Conservation (phyloP, 2,888 invertebrate species). For the Nemurella pictetii region DNA sequence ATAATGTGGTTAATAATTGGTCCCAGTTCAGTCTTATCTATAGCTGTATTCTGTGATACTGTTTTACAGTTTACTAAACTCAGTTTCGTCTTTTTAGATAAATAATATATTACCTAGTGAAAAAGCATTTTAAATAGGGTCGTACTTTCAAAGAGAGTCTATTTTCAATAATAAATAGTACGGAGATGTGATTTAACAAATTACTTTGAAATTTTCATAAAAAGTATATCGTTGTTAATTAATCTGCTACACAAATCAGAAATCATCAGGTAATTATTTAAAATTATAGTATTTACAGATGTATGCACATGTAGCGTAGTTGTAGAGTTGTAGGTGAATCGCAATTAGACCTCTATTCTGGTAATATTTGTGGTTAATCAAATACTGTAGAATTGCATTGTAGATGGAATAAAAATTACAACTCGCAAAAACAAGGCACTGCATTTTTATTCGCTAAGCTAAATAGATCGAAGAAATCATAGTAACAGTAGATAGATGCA, state of each 20-base stretch:
- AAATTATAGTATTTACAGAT: neutral
- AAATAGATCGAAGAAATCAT: no score
- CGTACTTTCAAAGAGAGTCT: neutral
- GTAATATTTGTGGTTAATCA: neutral
- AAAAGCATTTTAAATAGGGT: no score
- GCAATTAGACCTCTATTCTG: neutral
- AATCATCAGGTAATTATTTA: neutral
- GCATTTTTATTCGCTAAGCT: no score
- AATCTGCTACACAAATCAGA: no score
- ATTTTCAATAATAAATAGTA: neutral
- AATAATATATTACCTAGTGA: neutral
- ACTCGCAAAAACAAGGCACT: no score
- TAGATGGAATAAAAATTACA: neutral
- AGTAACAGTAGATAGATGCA: neutral
- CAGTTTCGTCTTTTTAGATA: neutral
- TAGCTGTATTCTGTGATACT: conserved; percentile 27
- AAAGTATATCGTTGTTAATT: no score
- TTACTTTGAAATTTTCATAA: neutral
- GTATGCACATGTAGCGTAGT: neutral
- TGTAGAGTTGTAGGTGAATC: neutral
- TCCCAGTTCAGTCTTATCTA: conserved; percentile 1
- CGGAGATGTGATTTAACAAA: neutral
- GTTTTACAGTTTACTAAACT: neutral
- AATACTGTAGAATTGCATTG: neutral
- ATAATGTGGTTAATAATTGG: neutral